These are phyloP conservation scores for Eulemur rubriventer DNA, from an alignment of 2,797 vertebrate genomes.

Conservation along the genomic window DNA sequence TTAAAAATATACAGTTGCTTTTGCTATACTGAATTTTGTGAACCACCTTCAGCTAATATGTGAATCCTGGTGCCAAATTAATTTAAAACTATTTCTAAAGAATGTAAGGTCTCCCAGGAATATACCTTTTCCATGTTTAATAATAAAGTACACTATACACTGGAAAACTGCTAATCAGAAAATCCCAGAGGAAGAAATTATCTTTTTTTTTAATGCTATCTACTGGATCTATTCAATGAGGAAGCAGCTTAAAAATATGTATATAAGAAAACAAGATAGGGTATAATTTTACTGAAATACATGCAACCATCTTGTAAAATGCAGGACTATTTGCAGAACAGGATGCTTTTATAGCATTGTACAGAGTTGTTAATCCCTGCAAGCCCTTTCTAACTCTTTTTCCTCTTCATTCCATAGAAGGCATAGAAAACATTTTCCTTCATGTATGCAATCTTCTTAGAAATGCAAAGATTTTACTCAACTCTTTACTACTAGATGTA, in stretches of 20 bases:
- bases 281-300: constrained; percentile 62
- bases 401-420: constrained; percentile 17
- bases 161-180: constrained; percentile 44
- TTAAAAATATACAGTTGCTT: constrained; percentile 73
- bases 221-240: constrained; percentile 12
- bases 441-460: neutral
- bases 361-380: neutral
- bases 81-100: constrained; percentile 40
- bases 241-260: constrained; percentile 35
- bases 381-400: constrained; percentile 20
- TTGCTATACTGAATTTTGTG: constrained; percentile 65
- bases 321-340: constrained; percentile 45
- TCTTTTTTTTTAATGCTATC: neutral
- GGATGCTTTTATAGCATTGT: neutral
- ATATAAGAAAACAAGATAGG: constrained; percentile 48
- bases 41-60: constrained; percentile 57
- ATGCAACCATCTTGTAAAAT: constrained; percentile 4
- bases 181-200: neutral
- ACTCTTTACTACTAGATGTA: constrained; percentile 48
- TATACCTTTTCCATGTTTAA: constrained; percentile 26
- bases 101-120: neutral
- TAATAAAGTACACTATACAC: neutral
- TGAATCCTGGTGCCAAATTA: constrained; percentile 40
- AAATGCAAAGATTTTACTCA: constrained; percentile 65
- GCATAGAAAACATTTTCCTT: constrained; percentile 17